Conservation (phyloP, 2,113 vertebrate genomes). For the Typhlomys cinereus region DNA sequence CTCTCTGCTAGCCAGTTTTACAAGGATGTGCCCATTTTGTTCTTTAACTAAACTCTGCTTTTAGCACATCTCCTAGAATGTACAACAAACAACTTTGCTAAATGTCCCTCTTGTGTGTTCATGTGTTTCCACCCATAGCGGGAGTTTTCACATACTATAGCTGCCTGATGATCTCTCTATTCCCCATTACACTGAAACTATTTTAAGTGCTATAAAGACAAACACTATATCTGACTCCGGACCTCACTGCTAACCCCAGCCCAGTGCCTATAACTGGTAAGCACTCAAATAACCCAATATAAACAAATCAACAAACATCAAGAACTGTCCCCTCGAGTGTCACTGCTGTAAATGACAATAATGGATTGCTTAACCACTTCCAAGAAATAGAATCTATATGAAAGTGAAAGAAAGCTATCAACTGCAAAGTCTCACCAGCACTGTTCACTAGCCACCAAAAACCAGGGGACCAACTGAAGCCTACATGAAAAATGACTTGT, state of each 20-base stretch:
- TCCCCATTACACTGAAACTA: not conserved
- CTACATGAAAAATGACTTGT: constrained; percentile 26
- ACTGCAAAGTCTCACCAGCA: constrained; percentile 31
- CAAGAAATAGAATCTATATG: constrained; percentile 5
- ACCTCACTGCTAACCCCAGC: not conserved
- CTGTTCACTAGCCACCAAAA: not conserved
- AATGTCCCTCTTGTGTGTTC: not conserved
- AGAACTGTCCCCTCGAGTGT: not conserved
- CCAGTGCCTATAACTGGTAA: not conserved
- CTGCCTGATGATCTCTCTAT: not conserved
- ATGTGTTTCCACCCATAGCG: not conserved
- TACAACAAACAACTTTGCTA: not conserved
- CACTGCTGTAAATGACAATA: not conserved
- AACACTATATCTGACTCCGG: not conserved
- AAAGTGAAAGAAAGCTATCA: not conserved
- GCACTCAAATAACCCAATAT: not conserved
- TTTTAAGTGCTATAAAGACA: not conserved
- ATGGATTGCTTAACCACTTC: not conserved
- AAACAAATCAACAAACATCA: not conserved
- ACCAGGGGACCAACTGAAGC: not conserved
- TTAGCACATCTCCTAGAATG: not conserved
- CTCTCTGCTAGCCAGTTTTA: not conserved
- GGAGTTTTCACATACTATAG: not conserved
- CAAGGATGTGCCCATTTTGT: not conserved
- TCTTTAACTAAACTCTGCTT: not conserved